Evolutionary conservation across 2,888 invertebrate species (phyloP).

Genomic region (Mayetiola destructor): DNA sequence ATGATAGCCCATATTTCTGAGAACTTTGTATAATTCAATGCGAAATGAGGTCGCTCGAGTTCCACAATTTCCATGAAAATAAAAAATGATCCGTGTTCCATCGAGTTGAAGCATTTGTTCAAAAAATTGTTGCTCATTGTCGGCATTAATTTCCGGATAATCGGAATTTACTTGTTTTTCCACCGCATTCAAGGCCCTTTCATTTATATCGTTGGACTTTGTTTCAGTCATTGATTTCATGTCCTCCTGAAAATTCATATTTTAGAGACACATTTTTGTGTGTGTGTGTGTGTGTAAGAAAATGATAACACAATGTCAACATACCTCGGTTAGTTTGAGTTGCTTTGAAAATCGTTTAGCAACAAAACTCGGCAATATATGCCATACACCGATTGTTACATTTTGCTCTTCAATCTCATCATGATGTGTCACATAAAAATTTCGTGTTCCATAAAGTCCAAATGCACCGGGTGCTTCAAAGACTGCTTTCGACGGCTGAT

Average conservation of each 20-base stretch:
- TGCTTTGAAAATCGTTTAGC: slow-evolving; percentile 37
- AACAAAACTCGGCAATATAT: slow-evolving; percentile 55
- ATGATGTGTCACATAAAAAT: slow-evolving; percentile 49
- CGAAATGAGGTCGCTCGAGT: slow-evolving; percentile 56
- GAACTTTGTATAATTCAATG: slow-evolving; percentile 55
- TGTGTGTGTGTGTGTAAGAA: too few relatives aligned
- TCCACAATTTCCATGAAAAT: slow-evolving; percentile 63
- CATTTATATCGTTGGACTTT: slow-evolving; percentile 17
- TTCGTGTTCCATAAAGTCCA: slow-evolving; percentile 45
- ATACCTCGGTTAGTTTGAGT: slow-evolving; percentile 25
- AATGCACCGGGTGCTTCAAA: slow-evolving; percentile 36
- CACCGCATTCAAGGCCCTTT: slow-evolving; percentile 20
- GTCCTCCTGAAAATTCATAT: not conserved
- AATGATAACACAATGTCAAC: too few relatives aligned
- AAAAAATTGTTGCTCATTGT: slow-evolving; percentile 36
- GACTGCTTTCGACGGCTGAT: slow-evolving; percentile 40
- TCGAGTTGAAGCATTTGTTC: slow-evolving; percentile 40
- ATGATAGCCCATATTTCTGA: slow-evolving; percentile 55
- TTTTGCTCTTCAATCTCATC: slow-evolving; percentile 34
- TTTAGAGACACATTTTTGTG: too few relatives aligned
- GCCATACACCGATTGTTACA: slow-evolving; percentile 51
- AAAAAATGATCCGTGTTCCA: slow-evolving; percentile 43
- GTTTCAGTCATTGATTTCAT: not conserved
- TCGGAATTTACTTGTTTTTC: slow-evolving; percentile 26
- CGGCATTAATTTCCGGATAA: slow-evolving; percentile 26